phyloP scores from a whole-genome alignment of 2,797 vertebrate species.

The Acrossocheilus fasciatus region DNA sequence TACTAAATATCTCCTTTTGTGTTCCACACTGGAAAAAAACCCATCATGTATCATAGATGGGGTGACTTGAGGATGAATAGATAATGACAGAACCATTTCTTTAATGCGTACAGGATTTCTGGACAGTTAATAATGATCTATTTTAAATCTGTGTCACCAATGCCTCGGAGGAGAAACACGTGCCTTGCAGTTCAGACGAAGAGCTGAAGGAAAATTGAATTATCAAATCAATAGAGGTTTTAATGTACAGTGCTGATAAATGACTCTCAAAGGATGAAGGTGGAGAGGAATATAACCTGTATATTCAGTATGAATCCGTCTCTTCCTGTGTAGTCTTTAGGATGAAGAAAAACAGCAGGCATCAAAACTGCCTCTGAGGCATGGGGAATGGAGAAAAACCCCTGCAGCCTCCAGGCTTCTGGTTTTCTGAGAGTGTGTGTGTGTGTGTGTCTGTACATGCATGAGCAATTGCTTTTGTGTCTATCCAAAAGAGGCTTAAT shows the following conservation, averaged over 20 bases:
- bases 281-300: constrained; percentile 7
- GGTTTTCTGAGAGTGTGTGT: constrained; percentile 15
- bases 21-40: background rate
- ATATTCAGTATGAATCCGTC: background rate
- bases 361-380: background rate
- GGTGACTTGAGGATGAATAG: background rate
- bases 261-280: background rate
- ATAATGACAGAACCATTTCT: constrained; percentile 1
- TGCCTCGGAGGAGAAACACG: constrained; percentile 28
- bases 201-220: constrained; percentile 3
- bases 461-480: constrained; percentile 35
- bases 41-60: too few relatives aligned
- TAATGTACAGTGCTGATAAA: background rate
- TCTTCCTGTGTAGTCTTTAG: constrained; percentile 12
- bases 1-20: background rate
- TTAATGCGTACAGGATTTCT: constrained; percentile 19
- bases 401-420: constrained; percentile 12
- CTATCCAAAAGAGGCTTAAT: constrained; percentile 30
- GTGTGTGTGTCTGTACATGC: constrained; percentile 13
- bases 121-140: constrained; percentile 24
- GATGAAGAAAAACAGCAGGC: background rate
- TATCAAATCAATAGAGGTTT: constrained; percentile 16
- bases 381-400: background rate
- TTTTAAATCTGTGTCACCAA: constrained; percentile 48
- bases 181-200: background rate